phyloP scores from a whole-genome alignment of 23 tunicate species.

The Corella eumyota region DNA sequence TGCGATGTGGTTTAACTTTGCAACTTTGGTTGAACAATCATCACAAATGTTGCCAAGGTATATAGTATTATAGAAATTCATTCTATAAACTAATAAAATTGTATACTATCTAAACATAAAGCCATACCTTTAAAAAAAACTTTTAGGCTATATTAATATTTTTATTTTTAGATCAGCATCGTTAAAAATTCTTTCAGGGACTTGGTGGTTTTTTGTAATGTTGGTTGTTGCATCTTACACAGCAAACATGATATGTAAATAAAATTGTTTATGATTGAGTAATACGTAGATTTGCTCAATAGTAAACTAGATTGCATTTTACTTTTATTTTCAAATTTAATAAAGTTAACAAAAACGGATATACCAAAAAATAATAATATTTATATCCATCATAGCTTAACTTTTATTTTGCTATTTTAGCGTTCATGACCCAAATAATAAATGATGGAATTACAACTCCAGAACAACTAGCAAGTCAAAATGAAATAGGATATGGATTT shows the following conservation, averaged over 20 bases:
- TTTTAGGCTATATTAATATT: not conserved
- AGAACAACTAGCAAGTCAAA: constrained; percentile 31
- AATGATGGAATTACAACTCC: constrained; percentile 34
- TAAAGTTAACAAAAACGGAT: too few relatives aligned
- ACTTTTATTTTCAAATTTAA: too few relatives aligned
- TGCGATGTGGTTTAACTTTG: constrained; percentile 55
- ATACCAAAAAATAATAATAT: too few relatives aligned
- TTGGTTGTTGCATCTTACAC: constrained; percentile 52
- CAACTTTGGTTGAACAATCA: constrained; percentile 35
- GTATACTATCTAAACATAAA: too few relatives aligned
- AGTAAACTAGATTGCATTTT: too few relatives aligned
- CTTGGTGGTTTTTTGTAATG: constrained; percentile 54
- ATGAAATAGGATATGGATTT: constrained; percentile 30
- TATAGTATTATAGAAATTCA: not conserved
- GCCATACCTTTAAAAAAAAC: not conserved
- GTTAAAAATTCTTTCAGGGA: constrained; percentile 30
- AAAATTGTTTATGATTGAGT: too few relatives aligned
- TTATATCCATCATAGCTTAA: too few relatives aligned
- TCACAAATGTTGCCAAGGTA: constrained; percentile 52
- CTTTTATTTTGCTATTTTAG: constrained; percentile 2
- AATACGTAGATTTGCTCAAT: too few relatives aligned
- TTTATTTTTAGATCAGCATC: constrained; percentile 20
- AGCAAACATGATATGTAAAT: constrained; percentile 62
- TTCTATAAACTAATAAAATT: too few relatives aligned
- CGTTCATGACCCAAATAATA: constrained; percentile 53